Evolutionary conservation across 35 echinoderm and acorn worm species (phyloP).

Genomic region (Ophioderma brevispina): DNA sequence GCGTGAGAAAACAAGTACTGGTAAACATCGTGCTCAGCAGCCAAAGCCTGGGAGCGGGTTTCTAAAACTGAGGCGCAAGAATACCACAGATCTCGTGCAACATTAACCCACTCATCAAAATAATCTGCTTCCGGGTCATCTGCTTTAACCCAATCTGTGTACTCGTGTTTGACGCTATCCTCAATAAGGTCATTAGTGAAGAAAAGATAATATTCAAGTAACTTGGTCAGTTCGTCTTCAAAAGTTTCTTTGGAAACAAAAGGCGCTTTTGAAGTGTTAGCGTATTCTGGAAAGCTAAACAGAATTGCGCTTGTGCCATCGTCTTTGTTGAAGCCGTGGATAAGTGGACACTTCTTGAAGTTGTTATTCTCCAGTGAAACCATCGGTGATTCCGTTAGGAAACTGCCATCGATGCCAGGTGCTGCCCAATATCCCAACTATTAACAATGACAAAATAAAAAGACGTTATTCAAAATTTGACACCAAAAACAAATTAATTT

Average conservation of each 20-base stretch:
- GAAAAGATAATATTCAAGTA: not conserved
- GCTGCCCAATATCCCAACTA: not conserved
- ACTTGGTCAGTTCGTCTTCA: not conserved
- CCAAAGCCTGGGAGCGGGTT: constrained; percentile 13
- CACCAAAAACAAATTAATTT: too few relatives aligned
- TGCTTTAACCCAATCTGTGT: constrained; percentile 69
- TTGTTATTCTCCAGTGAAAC: not conserved
- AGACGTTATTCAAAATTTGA: too few relatives aligned
- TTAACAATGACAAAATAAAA: too few relatives aligned
- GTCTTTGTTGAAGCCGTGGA: not conserved
- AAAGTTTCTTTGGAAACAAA: not conserved
- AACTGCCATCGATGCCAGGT: not conserved
- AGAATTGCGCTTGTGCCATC: not conserved
- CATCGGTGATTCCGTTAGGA: not conserved
- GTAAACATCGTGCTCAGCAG: constrained; percentile 33
- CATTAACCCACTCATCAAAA: constrained; percentile 17
- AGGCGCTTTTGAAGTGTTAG: not conserved
- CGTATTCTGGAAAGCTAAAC: not conserved
- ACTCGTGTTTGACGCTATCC: constrained; percentile 55
- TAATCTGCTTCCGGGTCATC: constrained; percentile 64
- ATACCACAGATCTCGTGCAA: constrained; percentile 54
- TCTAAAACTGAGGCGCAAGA: constrained; percentile 61
- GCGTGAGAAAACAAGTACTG: not conserved
- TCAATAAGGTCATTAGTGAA: not conserved
- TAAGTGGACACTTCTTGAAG: not conserved